phyloP scores from a whole-genome alignment of 53 echinoderm and acorn worm species.

The Arbacia lixula region DNA sequence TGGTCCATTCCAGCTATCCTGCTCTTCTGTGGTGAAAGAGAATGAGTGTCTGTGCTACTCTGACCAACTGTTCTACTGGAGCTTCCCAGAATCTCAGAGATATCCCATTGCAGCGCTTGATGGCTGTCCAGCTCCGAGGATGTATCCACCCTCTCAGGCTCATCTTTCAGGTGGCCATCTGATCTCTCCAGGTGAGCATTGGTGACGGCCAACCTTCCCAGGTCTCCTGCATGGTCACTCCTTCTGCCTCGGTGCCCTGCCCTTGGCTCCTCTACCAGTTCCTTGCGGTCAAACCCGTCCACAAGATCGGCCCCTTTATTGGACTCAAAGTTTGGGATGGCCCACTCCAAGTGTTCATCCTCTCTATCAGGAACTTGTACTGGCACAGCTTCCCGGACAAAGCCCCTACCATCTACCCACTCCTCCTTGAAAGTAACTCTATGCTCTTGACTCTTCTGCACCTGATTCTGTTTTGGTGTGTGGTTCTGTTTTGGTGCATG shows the following conservation, averaged over 20 bases:
- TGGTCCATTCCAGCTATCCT: neutral
- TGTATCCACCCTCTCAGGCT: neutral
- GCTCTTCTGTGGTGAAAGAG: constrained; percentile 4
- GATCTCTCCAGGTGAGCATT: constrained; percentile 16
- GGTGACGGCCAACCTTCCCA: constrained; percentile 20
- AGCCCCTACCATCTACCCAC: constrained; percentile 27
- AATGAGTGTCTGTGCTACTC: constrained; percentile 13
- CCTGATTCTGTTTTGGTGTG: no score
- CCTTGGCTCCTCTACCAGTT: constrained; percentile 14
- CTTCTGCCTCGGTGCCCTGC: constrained; percentile 17
- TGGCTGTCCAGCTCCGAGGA: constrained; percentile 35
- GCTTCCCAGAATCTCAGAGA: constrained; percentile 55
- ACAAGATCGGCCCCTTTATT: constrained; percentile 6
- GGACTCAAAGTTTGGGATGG: constrained; percentile 28
- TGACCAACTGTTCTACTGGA: constrained; percentile 38
- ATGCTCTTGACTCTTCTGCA: constrained; percentile 17
- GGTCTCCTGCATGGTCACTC: constrained; percentile 1
- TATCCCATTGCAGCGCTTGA: constrained; percentile 34
- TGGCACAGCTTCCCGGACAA: neutral
- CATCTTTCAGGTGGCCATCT: constrained; percentile 18
- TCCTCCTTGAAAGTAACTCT: neutral
- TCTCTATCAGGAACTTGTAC: neutral
- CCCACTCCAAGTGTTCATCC: constrained; percentile 36
- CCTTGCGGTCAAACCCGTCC: neutral
- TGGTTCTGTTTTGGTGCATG: no score